Evolutionary conservation across 53 echinoderm and acorn worm species (phyloP), one percentile per base, ranked within the genome.

Genomic region (Apostichopus leukothele): DNA sequence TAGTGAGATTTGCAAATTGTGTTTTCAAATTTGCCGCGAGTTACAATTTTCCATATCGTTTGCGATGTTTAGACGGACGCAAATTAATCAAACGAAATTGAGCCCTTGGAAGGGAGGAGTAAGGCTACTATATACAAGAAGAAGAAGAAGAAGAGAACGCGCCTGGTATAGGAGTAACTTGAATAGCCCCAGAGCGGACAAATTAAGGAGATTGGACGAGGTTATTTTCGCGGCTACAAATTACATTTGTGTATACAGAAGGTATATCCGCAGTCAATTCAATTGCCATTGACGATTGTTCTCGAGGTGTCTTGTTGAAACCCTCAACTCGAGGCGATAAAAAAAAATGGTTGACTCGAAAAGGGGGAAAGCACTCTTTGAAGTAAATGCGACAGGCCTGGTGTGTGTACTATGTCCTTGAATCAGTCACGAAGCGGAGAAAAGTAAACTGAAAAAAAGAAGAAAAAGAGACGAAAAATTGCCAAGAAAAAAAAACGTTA

Each of bases 31-130:
- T 87, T 87, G 88, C 88, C 88, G 74, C 88, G 74, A 87, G 88
- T 87, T 87, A 87, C 88, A 87, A 87, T 87, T 87, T 87, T 87
- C 88, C 88, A 87, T 87, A 87, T 87, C 88, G 88, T 75, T 87
- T 87, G 88, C 71, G 88, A 53, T 87, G 88, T 87, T 87, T 87
- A 87, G 88, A 75, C 88, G 88, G 74, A 52, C 75, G 50, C 74
- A 87, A 87, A 87, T 87, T 75, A 87, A 87, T 87, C 88, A 87
- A 87, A 53, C 52, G 74, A 75, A 75, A 87, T 75, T 87, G 88
- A 87, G 75, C 88, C 61, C 55, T 83, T n/a, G 55, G 75, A 75
- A n/a, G 75, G 75, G 75, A 52, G 60, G 57, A 75, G 75, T 16
- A 74, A 5, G 39, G 3, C 39, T 39, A 39, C 39, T 39, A 39